These are phyloP conservation scores for Cheilinus undulatus DNA, from an alignment of 2,113 vertebrate genomes.

Conservation along the genomic window DNA sequence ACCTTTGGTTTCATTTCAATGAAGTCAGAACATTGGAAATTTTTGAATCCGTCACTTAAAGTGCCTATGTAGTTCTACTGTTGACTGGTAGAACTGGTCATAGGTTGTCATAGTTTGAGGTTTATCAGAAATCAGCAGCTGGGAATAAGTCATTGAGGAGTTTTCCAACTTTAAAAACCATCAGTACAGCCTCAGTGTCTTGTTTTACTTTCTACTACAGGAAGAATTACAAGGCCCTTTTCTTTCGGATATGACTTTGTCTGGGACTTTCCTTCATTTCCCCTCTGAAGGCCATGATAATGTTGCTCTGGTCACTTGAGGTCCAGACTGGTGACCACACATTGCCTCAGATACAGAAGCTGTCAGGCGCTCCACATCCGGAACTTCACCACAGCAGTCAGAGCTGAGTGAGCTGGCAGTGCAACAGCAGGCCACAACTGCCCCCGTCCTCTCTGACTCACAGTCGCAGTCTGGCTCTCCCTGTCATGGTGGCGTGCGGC, in stretches of 20 bases:
- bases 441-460: constrained; percentile 64
- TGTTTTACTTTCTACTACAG: constrained; percentile 13
- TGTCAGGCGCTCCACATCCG: constrained; percentile 23
- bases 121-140: background rate
- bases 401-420: constrained; percentile 43
- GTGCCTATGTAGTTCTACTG: background rate
- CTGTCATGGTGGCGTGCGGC: constrained; percentile 46
- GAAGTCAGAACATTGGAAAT: too few relatives aligned
- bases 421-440: constrained; percentile 36
- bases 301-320: constrained; percentile 37
- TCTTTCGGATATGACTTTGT: constrained; percentile 39
- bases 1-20: too few relatives aligned
- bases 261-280: constrained; percentile 57
- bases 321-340: constrained; percentile 43
- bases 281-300: constrained; percentile 17
- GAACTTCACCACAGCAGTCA: constrained; percentile 42
- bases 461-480: constrained; percentile 36
- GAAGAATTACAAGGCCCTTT: constrained; percentile 27
- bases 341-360: constrained; percentile 31
- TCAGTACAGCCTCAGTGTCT: background rate
- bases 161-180: constrained; percentile 17
- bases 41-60: too few relatives aligned
- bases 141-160: background rate
- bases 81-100: constrained; percentile 29
- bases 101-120: constrained; percentile 34